phyloP scores from a whole-genome alignment of 2,113 vertebrate genomes.

The Antigone vipio region DNA sequence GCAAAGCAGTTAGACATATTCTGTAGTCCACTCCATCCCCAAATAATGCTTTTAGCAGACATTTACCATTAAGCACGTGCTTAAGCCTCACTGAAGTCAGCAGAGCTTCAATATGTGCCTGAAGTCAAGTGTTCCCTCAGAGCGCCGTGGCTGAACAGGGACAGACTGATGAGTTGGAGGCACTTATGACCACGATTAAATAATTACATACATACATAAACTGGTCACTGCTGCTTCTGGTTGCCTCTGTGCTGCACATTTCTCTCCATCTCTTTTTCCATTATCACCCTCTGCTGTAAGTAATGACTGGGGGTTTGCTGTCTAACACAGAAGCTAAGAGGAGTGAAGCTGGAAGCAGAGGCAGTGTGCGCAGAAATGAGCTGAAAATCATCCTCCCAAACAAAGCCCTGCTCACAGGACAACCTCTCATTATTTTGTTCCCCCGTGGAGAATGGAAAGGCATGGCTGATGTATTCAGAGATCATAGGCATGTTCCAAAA shows the following conservation, averaged over 20 bases:
- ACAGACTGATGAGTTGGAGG: not conserved
- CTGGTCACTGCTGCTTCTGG: not conserved
- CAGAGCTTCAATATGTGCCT: not conserved
- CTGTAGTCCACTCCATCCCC: not conserved
- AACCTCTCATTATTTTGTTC: constrained; percentile 49
- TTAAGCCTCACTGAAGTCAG: not conserved
- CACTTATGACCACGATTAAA: not conserved
- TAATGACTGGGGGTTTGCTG: not conserved
- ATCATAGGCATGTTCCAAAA: not conserved
- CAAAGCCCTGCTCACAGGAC: not conserved
- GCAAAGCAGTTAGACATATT: not conserved
- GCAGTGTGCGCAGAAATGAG: rapidly evolving
- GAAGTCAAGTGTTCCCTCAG: not conserved
- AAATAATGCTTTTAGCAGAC: not conserved
- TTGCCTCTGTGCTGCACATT: not conserved
- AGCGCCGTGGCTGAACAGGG: not conserved
- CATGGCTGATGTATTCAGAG: not conserved
- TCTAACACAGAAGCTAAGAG: not conserved
- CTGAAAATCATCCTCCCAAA: not conserved
- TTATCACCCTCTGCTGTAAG: not conserved
- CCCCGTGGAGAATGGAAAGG: not conserved
- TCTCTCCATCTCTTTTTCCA: not conserved
- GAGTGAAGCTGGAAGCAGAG: not conserved
- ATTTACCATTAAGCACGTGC: not conserved
- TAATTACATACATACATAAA: not conserved